Percentiles rank a stretch among this genome's conserved stretches.
Evolutionary conservation across 1,140 invertebrate genomes (phyloP).

Genomic region (Glomeris maerens): DNA sequence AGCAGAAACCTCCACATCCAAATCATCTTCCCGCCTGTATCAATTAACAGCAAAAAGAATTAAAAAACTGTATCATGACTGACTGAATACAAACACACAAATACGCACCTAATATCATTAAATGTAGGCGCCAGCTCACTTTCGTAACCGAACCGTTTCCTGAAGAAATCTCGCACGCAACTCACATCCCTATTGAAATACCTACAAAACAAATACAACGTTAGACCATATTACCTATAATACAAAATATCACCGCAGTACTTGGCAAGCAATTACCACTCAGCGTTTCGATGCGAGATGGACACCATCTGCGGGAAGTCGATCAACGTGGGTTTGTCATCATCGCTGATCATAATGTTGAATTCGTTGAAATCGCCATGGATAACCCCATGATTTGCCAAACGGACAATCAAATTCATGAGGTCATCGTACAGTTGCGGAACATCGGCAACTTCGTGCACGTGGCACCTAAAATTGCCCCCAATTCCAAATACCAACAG

Average conservation of each 20-base stretch:
- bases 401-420: conserved; percentile 81
- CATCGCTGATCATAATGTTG: conserved; percentile 77
- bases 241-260: conserved; percentile 14
- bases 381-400: conserved; percentile 90
- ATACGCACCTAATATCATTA: conserved; percentile 46
- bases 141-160: conserved; percentile 78
- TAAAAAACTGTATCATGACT: neutral
- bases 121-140: conserved; percentile 76
- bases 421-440: conserved; percentile 79
- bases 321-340: conserved; percentile 70
- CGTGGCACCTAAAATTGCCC: conserved; percentile 54
- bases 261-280: conserved; percentile 45
- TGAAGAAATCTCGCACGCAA: conserved; percentile 85
- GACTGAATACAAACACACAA: conserved; percentile 6
- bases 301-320: conserved; percentile 99
- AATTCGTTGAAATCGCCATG: conserved; percentile 99
- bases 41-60: conserved; percentile 17
- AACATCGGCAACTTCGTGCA: conserved; percentile 60
- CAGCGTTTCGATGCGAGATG: conserved; percentile 77
- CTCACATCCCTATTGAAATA: conserved; percentile 92
- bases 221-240: conserved; percentile 6
- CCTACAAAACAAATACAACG: conserved; percentile 37
- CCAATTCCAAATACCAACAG: neutral
- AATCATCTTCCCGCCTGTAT: conserved; percentile 55
- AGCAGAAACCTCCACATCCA: conserved; percentile 80